Percentiles rank a stretch among this genome's conserved stretches.
phyloP scores from a whole-genome alignment of 2,888 invertebrate genomes.

The Ennomos erosarius region DNA sequence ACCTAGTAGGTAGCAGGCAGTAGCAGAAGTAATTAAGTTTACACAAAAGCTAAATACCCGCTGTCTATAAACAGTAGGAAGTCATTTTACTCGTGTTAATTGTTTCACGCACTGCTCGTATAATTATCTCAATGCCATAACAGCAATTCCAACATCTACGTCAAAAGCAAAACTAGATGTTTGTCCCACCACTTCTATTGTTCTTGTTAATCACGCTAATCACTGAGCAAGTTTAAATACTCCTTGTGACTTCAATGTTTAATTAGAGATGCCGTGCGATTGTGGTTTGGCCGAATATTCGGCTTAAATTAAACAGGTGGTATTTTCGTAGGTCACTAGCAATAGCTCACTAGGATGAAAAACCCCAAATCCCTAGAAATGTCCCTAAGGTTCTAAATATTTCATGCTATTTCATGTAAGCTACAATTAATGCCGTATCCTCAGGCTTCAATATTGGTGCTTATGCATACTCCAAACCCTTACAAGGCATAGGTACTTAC shows the following conservation, averaged over 20 bases:
- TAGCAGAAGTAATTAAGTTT: neutral
- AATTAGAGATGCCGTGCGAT: conserved; percentile 28
- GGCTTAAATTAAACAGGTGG: neutral
- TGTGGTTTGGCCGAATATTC: conserved; percentile 21
- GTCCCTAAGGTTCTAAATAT: too few relatives aligned
- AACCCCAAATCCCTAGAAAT: too few relatives aligned
- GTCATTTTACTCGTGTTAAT: conserved; percentile 13
- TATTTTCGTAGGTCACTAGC: too few relatives aligned
- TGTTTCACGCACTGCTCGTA: conserved; percentile 21
- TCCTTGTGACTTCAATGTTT: conserved; percentile 28
- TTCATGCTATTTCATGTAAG: too few relatives aligned
- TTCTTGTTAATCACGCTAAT: conserved; percentile 60
- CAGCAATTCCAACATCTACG: conserved; percentile 31
- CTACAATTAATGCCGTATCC: too few relatives aligned
- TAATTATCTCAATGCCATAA: conserved; percentile 47
- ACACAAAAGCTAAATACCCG: conserved; percentile 11
- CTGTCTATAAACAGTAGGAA: conserved; percentile 18
- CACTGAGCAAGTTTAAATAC: conserved; percentile 35
- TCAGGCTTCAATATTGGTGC: neutral
- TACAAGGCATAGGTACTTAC: neutral
- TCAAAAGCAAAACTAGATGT: conserved; percentile 30
- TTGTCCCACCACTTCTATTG: conserved; percentile 60
- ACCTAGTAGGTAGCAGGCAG: too few relatives aligned
- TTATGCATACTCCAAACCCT: conserved; percentile 2
- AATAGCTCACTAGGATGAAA: too few relatives aligned